Evolutionary conservation across 2,888 invertebrate species (phyloP).

Genomic region (Notodonta dromedarius): DNA sequence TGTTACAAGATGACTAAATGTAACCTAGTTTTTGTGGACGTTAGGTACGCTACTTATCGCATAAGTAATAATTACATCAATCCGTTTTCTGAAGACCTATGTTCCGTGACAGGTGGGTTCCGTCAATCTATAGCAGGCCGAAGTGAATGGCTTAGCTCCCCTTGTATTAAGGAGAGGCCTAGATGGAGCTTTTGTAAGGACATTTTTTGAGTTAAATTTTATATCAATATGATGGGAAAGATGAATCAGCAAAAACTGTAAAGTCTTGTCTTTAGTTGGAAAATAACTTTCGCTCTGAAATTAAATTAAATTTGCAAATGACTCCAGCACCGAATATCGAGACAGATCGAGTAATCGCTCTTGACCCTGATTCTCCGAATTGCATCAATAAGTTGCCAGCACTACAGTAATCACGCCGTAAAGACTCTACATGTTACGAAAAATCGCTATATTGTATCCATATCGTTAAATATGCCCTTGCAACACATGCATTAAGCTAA

Average conservation of each 20-base stretch:
- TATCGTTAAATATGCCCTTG: slow-evolving; percentile 63
- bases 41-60: no score
- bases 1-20: neutral
- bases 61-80: no score
- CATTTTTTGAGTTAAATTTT: no score
- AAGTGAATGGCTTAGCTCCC: no score
- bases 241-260: no score
- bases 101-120: no score
- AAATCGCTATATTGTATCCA: slow-evolving; percentile 36
- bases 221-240: no score
- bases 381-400: slow-evolving; percentile 1
- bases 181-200: no score
- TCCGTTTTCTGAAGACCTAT: no score
- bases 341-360: slow-evolving; percentile 5
- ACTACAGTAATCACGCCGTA: neutral
- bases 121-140: no score
- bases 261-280: no score
- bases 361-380: slow-evolving; percentile 10
- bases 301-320: neutral
- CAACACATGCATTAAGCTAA: slow-evolving; percentile 57
- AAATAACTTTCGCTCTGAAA: neutral
- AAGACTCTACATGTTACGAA: slow-evolving; percentile 30
- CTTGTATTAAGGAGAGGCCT: no score
- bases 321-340: neutral
- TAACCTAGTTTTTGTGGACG: slow-evolving; percentile 2